These are phyloP conservation scores for Avahi laniger DNA, from an alignment of 2,797 vertebrate genomes.

Conservation along the genomic window DNA sequence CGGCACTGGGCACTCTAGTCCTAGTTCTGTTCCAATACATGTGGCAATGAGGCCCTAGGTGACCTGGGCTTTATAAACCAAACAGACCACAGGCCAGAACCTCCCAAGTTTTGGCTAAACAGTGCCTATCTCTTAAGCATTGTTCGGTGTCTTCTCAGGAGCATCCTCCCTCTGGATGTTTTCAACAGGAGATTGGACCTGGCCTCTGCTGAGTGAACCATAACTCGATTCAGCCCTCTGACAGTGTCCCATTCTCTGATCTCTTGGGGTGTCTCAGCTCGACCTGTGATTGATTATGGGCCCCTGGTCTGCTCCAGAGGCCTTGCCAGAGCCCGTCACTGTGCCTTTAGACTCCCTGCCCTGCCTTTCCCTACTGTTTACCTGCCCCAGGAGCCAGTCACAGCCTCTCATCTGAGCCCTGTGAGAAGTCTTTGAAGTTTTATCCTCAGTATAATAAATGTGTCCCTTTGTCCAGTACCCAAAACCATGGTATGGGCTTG, in stretches of 20 bases:
- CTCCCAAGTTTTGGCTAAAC: neutral
- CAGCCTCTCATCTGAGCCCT: neutral
- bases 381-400: neutral
- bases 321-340: neutral
- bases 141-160: neutral
- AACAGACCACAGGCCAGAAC: neutral
- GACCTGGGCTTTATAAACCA: neutral
- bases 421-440: neutral
- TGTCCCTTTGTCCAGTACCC: neutral
- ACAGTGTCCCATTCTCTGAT: neutral
- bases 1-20: too few relatives aligned
- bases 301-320: neutral
- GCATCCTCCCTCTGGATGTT: neutral
- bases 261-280: neutral
- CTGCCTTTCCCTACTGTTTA: neutral
- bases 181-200: neutral
- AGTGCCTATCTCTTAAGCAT: neutral
- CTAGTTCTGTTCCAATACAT: neutral
- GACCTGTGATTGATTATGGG: neutral
- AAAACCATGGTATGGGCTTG: neutral
- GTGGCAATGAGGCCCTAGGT: neutral
- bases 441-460: neutral
- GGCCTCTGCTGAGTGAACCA: neutral
- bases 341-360: neutral
- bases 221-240: neutral